These are phyloP conservation scores for Asbolus verrucosus DNA, from an alignment of 1,140 invertebrate species.

Conservation along the genomic window DNA sequence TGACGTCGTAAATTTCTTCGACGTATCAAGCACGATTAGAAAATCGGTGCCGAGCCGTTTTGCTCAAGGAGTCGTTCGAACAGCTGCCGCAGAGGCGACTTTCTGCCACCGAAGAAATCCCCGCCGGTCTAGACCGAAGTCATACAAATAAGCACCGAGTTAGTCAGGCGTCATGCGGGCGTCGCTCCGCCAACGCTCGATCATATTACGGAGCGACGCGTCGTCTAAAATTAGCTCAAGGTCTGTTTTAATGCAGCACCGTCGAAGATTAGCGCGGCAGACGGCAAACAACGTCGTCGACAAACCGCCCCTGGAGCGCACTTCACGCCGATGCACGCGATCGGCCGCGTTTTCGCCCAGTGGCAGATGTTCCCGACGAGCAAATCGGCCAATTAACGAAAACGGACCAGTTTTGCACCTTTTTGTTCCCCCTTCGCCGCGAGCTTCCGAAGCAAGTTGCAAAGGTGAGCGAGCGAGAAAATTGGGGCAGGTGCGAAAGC, in stretches of 20 bases:
- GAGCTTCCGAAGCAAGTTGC: background rate
- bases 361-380: too few relatives aligned
- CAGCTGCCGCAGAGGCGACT: background rate
- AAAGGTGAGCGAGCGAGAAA: conserved; percentile 16
- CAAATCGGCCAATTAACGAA: too few relatives aligned
- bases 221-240: conserved; percentile 49
- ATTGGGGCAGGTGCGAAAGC: conserved; percentile 35
- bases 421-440: background rate
- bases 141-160: conserved; percentile 28
- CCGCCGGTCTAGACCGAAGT: conserved; percentile 19
- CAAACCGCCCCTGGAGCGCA: too few relatives aligned
- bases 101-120: conserved; percentile 13
- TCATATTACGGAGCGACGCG: conserved; percentile 44
- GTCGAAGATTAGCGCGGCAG: conserved; percentile 12
- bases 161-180: conserved; percentile 21
- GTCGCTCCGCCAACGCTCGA: conserved; percentile 35
- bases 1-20: conserved; percentile 32
- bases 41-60: conserved; percentile 8
- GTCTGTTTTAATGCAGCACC: conserved; percentile 36
- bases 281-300: conserved; percentile 3
- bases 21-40: conserved; percentile 31
- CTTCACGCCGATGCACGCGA: too few relatives aligned
- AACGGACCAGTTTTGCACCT: background rate
- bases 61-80: background rate
- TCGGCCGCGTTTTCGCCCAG: too few relatives aligned